A percentile compares a stretch with the other conserved stretches of the same genome.
Conservation (phyloP, 2,113 vertebrate species). For the Campylomormyrus tamandua region DNA sequence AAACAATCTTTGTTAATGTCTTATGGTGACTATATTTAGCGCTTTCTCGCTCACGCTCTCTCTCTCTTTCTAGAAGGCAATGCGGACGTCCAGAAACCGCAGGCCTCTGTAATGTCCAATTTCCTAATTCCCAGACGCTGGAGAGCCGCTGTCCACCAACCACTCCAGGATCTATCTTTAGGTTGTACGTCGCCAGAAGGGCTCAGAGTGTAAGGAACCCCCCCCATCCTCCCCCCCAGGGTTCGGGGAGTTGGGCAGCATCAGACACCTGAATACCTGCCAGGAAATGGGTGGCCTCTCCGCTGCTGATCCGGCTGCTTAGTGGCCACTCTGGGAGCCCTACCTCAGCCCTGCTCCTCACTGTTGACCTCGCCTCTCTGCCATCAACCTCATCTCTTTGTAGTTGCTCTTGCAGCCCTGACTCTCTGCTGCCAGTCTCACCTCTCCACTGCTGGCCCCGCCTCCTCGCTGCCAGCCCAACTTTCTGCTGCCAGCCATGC, state of each 20-base stretch:
- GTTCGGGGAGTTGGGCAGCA: no score
- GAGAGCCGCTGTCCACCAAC: neutral
- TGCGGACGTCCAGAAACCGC: neutral
- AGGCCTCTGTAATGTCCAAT: neutral
- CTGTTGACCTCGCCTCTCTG: neutral
- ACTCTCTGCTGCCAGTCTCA: neutral
- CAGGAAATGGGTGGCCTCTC: neutral
- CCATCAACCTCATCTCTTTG: neutral
- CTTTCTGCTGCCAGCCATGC: neutral
- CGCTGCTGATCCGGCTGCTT: neutral
- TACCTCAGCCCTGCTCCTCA: neutral
- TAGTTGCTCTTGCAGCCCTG: neutral
- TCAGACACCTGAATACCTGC: slow-evolving; percentile 1
- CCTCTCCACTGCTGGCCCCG: neutral
- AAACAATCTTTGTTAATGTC: neutral
- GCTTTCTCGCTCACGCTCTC: neutral
- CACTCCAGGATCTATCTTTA: neutral
- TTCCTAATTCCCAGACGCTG: neutral
- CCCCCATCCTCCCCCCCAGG: neutral
- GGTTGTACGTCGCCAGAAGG: neutral
- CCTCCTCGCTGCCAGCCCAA: no score
- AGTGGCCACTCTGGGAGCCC: neutral
- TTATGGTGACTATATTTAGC: neutral
- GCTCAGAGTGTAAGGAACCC: neutral
- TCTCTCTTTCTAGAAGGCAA: neutral